These are phyloP conservation scores for Bucco capensis DNA, from an alignment of 2,113 vertebrate species.

Conservation along the genomic window DNA sequence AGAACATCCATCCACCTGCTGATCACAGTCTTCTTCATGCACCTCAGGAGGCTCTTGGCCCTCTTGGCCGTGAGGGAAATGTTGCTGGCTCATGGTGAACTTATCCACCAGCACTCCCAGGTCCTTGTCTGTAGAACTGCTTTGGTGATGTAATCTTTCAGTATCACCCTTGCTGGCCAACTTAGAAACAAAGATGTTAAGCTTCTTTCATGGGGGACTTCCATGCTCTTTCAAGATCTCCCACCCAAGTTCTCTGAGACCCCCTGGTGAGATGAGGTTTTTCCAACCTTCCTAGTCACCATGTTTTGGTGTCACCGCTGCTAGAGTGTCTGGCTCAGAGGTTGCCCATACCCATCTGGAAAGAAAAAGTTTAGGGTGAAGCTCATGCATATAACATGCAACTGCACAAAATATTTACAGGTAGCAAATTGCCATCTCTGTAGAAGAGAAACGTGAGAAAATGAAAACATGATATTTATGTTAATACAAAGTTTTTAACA, in stretches of 20 bases:
- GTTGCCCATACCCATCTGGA: background rate
- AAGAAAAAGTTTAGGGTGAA: background rate
- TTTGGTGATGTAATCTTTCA: accelerated
- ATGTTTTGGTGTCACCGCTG: accelerated
- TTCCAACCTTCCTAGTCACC: background rate
- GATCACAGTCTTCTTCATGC: no score
- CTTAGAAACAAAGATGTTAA: background rate
- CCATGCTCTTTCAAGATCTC: background rate
- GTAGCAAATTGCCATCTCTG: background rate
- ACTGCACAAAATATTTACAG: background rate
- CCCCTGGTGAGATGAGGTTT: background rate
- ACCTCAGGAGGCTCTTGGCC: no score
- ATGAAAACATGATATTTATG: slow-evolving; percentile 33
- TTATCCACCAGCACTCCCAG: no score
- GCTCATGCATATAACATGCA: background rate
- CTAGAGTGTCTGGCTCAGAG: background rate
- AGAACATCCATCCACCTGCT: no score
- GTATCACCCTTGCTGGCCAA: accelerated
- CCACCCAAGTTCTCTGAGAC: background rate
- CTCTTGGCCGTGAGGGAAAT: no score
- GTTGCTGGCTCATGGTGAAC: no score
- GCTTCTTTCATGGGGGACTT: background rate
- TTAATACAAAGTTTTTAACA: slow-evolving; percentile 61
- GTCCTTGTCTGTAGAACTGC: background rate
- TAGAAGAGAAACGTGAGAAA: background rate